Percentiles rank a stretch among this genome's conserved stretches.
phyloP scores from a whole-genome alignment of 2,113 vertebrate genomes.

The Ochotona princeps region DNA sequence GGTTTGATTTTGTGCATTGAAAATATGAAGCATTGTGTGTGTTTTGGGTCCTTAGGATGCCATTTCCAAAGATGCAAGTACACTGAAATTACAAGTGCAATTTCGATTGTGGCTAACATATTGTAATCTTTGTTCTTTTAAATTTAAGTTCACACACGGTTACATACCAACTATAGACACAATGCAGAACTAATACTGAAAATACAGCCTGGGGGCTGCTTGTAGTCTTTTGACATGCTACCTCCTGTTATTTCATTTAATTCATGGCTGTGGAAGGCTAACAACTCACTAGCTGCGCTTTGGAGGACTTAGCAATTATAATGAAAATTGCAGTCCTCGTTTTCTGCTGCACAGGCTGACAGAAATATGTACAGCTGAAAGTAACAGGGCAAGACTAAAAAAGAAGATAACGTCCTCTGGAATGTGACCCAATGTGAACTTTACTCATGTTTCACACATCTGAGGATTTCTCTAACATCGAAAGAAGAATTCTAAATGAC shows the following conservation, averaged over 20 bases:
- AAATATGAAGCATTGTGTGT: neutral
- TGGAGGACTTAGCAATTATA: conserved; percentile 33
- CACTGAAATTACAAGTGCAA: neutral
- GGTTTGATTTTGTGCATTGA: neutral
- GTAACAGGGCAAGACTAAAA: neutral
- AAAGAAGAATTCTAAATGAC: conserved; percentile 7
- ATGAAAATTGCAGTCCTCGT: neutral
- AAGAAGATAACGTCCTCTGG: neutral
- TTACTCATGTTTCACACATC: neutral
- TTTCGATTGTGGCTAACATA: neutral
- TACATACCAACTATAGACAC: conserved; percentile 25
- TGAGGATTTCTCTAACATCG: neutral
- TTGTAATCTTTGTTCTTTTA: neutral
- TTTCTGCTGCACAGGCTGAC: neutral
- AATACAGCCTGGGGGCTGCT: neutral
- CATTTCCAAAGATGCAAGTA: neutral
- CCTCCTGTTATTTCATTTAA: conserved; percentile 43
- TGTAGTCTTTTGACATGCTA: conserved; percentile 10
- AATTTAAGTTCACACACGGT: neutral
- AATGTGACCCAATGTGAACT: conserved; percentile 51
- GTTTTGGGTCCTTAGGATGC: neutral
- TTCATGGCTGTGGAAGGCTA: neutral
- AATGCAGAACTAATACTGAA: neutral
- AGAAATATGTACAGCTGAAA: neutral
- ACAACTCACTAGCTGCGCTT: neutral